Conservation (phyloP, 2,797 vertebrate species). For the Smutsia gigantea region DNA sequence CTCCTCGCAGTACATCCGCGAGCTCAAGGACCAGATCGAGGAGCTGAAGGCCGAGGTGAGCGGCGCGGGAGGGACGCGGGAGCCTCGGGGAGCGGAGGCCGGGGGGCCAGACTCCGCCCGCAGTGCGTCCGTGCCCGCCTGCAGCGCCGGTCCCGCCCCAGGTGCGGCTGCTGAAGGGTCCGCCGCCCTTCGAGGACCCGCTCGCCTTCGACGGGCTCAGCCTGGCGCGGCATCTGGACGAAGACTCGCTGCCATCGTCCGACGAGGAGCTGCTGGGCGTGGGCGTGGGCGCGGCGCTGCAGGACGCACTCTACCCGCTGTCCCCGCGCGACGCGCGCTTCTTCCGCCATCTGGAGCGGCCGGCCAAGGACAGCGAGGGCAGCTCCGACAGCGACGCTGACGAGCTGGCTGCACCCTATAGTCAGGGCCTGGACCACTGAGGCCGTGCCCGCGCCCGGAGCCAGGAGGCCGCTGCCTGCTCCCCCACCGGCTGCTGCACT, state of each 20-base stretch:
- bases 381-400: conserved; percentile 94
- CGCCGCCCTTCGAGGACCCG: conserved; percentile 88
- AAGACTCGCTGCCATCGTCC: conserved; percentile 94
- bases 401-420: conserved; percentile 86
- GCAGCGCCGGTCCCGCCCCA: conserved; percentile 74
- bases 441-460: background rate
- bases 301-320: conserved; percentile 89
- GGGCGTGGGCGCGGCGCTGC: conserved; percentile 84
- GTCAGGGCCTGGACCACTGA: conserved; percentile 89
- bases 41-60: conserved; percentile 95
- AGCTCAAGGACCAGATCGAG: conserved; percentile 95
- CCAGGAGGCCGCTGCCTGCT: background rate
- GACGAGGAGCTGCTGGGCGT: conserved; percentile 95
- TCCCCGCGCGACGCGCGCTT: conserved; percentile 88
- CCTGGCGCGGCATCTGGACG: conserved; percentile 92
- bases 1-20: conserved; percentile 95
- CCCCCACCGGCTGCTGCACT: background rate
- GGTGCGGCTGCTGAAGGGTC: conserved; percentile 93
- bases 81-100: background rate
- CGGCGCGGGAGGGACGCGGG: background rate
- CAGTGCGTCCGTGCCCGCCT: background rate
- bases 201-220: conserved; percentile 91
- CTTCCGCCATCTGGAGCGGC: conserved; percentile 86
- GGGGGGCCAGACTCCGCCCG: accelerated
- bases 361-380: conserved; percentile 91